Percentiles rank a stretch among this genome's conserved stretches.
These are phyloP conservation scores for Neodiprion fabricii DNA, from an alignment of 1,140 invertebrate species.

Conservation along the genomic window DNA sequence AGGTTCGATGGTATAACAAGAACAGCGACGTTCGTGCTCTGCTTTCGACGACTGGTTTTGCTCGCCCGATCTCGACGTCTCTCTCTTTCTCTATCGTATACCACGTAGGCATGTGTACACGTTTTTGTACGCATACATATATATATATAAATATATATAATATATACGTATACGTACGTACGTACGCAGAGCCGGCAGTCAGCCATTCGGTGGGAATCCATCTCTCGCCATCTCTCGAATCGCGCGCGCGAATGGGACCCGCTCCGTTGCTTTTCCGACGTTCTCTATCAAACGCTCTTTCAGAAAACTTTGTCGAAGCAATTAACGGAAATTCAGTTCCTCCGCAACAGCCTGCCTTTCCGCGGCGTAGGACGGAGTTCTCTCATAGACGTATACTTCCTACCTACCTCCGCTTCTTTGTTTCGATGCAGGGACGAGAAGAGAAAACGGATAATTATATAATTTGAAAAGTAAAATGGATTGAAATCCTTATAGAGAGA, in stretches of 20 bases:
- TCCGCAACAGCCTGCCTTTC: background rate
- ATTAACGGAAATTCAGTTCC: slow-evolving; percentile 1
- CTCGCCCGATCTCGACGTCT: background rate
- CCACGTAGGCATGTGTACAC: background rate
- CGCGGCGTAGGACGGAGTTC: too few species aligned
- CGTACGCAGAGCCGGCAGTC: background rate
- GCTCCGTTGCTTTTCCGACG: background rate
- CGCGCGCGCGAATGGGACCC: background rate
- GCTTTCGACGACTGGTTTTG: too few species aligned
- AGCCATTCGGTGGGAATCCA: background rate
- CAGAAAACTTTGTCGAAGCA: slow-evolving; percentile 1
- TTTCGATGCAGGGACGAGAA: too few species aligned
- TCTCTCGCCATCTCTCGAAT: background rate
- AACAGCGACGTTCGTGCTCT: too few species aligned
- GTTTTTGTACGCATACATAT: background rate
- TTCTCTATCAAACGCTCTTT: background rate
- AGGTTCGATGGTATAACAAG: background rate
- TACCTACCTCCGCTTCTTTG: too few species aligned
- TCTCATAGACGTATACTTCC: too few species aligned
- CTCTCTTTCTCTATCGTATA: background rate
- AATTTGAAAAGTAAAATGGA: too few species aligned
- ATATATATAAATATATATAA: too few species aligned
- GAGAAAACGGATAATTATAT: too few species aligned
- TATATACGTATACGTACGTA: background rate
- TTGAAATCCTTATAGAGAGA: too few species aligned